Percentiles rank a stretch among this genome's conserved stretches.
These are phyloP conservation scores for Clepsis dumicolana DNA, from an alignment of 2,888 invertebrate genomes.

Conservation along the genomic window DNA sequence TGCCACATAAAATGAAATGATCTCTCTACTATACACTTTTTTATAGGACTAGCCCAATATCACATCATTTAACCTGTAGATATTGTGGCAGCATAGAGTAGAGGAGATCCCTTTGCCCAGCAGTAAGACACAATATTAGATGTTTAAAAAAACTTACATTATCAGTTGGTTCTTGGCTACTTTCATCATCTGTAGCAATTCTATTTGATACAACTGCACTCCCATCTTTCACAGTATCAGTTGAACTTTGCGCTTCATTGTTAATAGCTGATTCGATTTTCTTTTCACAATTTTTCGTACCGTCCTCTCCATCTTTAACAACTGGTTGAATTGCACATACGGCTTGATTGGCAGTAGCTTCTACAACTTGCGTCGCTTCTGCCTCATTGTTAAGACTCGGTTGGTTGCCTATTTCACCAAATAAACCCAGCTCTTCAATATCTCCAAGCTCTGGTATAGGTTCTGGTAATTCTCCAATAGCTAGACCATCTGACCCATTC, in stretches of 20 bases:
- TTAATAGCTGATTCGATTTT: background rate
- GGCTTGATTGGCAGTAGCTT: constrained; percentile 9
- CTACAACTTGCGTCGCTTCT: background rate
- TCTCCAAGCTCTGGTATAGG: constrained; percentile 31
- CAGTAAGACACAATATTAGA: background rate
- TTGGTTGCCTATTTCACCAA: constrained; percentile 8
- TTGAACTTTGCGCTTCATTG: background rate
- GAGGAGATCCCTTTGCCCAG: too few relatives aligned
- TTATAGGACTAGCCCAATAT: too few relatives aligned
- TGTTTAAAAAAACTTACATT: constrained; percentile 45
- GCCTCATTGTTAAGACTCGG: background rate
- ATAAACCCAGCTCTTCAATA: constrained; percentile 28
- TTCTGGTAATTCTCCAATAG: constrained; percentile 25
- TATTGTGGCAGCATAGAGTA: too few relatives aligned
- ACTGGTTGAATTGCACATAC: constrained; percentile 19
- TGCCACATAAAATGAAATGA: too few relatives aligned
- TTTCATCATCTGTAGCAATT: constrained; percentile 58
- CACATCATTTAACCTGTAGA: too few relatives aligned
- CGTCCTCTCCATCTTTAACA: constrained; percentile 31
- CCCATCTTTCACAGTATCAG: constrained; percentile 28
- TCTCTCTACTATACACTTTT: too few relatives aligned
- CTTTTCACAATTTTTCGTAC: background rate
- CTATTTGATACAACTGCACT: constrained; percentile 18
- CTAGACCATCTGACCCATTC: constrained; percentile 2
- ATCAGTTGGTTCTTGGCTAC: constrained; percentile 56